phyloP scores from a whole-genome alignment of 2,113 vertebrate species.

The Platichthys flesus region DNA sequence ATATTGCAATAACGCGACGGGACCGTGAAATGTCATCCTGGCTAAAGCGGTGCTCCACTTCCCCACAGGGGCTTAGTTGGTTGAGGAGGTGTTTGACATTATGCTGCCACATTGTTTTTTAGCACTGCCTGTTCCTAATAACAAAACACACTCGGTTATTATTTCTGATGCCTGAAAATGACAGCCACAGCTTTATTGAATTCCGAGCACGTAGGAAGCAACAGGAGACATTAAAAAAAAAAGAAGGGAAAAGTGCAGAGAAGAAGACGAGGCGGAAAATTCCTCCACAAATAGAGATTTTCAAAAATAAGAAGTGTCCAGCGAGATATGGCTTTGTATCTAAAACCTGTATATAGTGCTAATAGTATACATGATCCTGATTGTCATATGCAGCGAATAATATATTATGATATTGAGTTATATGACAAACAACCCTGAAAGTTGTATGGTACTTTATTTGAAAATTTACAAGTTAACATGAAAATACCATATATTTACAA shows the following conservation, averaged over 20 bases:
- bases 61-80: constrained; percentile 22
- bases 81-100: constrained; percentile 45
- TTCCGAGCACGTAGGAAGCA: neutral
- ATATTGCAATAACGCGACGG: constrained; percentile 40
- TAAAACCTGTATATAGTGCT: neutral
- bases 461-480: too few relatives aligned
- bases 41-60: constrained; percentile 25
- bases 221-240: neutral
- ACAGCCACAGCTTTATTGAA: constrained; percentile 3
- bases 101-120: constrained; percentile 44
- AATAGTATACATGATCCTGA: neutral
- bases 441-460: too few relatives aligned
- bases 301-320: too few relatives aligned
- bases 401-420: too few relatives aligned
- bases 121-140: constrained; percentile 32
- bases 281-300: neutral
- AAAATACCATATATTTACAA: too few relatives aligned
- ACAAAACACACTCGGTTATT: constrained; percentile 9
- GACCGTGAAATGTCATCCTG: constrained; percentile 64
- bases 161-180: constrained; percentile 14
- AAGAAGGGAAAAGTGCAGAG: neutral
- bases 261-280: neutral
- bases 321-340: too few relatives aligned
- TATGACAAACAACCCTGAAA: too few relatives aligned
- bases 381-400: neutral